A percentile compares a stretch with the other conserved stretches of the same genome.
Conservation (phyloP, 2,113 vertebrate genomes). For the Carassius gibelio region DNA sequence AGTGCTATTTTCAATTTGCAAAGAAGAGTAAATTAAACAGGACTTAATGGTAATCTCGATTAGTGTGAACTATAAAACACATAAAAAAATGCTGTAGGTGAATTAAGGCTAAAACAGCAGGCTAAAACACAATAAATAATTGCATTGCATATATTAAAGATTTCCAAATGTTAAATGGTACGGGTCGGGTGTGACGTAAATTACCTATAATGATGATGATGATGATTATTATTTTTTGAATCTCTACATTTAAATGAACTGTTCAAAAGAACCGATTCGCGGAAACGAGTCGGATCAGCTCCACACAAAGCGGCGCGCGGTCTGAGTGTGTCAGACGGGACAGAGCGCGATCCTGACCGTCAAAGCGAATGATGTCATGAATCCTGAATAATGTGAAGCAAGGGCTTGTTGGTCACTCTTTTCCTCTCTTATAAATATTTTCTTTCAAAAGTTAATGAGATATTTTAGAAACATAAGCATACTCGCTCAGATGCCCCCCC, state of each 20-base stretch:
- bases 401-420: not conserved
- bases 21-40: not conserved
- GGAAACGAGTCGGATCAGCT: not conserved
- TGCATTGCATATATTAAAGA: not conserved
- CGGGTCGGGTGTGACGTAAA: not conserved
- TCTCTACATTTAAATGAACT: not conserved
- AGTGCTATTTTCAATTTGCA: not conserved
- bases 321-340: not conserved
- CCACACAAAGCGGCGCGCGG: constrained; percentile 19
- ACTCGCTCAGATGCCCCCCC: not conserved
- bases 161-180: not conserved
- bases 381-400: not conserved
- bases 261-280: constrained; percentile 12
- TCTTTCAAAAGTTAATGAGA: not conserved
- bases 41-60: not conserved
- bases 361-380: constrained; percentile 20
- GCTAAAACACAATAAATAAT: not conserved
- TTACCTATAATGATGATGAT: not conserved
- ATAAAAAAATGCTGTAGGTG: not conserved
- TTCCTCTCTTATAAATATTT: not conserved
- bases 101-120: not conserved
- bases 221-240: not conserved
- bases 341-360: not conserved
- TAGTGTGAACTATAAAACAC: not conserved
- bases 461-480: not conserved